A percentile compares a stretch with the other conserved stretches of the same genome.
Evolutionary conservation across 2,797 vertebrate species (phyloP).

Genomic region (Gymnoscopelus braueri): DNA sequence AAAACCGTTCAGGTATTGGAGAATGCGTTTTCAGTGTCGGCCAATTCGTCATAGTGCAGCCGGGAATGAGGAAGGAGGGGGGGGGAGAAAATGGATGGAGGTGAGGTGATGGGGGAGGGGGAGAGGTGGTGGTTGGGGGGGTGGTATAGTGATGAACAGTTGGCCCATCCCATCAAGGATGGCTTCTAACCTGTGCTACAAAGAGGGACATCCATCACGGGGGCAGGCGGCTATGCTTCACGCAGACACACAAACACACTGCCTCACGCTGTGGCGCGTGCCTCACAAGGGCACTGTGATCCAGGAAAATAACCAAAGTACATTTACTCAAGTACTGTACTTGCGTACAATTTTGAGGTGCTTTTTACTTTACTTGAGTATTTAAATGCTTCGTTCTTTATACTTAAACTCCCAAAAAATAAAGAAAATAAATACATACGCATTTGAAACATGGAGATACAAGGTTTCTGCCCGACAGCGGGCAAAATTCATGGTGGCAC

Average conservation of each 20-base stretch:
- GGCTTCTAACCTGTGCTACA: conserved; percentile 80
- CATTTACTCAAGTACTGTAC: not conserved
- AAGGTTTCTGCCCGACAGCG: too few relatives aligned
- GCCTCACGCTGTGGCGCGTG: conserved; percentile 28
- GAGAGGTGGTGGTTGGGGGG: conserved; percentile 19
- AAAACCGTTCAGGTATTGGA: conserved; percentile 52
- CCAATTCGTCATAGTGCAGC: conserved; percentile 69
- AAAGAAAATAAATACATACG: too few relatives aligned
- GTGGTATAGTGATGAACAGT: conserved; percentile 72
- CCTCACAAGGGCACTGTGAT: conserved; percentile 46
- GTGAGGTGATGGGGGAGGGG: conserved; percentile 16
- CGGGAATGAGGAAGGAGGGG: conserved; percentile 35
- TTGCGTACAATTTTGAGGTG: too few relatives aligned
- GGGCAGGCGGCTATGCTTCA: conserved; percentile 50
- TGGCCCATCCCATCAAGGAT: conserved; percentile 77
- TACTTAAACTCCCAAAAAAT: too few relatives aligned
- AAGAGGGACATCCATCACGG: conserved; percentile 75
- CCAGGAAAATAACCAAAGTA: conserved; percentile 29
- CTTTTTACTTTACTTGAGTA: too few relatives aligned
- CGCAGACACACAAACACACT: conserved; percentile 54
- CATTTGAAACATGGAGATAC: too few relatives aligned
- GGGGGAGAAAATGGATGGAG: conserved; percentile 39
- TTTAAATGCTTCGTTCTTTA: too few relatives aligned
- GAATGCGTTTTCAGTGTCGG: conserved; percentile 57
- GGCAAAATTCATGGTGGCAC: not conserved